Conservation (phyloP, 2,113 vertebrate species). For the Pardalotus punctatus region DNA sequence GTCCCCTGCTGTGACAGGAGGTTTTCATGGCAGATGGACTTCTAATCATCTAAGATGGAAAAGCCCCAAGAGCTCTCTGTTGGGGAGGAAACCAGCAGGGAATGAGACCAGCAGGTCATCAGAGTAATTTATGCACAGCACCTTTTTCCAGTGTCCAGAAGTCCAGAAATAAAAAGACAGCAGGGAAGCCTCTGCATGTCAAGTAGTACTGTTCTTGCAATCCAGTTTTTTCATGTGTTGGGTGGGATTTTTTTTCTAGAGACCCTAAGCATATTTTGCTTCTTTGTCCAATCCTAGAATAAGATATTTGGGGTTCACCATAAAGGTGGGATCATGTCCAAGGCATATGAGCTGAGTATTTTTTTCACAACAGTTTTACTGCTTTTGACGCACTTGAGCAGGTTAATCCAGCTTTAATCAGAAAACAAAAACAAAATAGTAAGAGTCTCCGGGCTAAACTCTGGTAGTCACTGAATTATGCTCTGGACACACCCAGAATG, state of each 20-base stretch:
- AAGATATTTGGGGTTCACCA: background rate
- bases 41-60: background rate
- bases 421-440: background rate
- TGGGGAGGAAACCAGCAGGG: background rate
- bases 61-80: background rate
- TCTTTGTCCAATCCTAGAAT: background rate
- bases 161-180: background rate
- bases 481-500: background rate
- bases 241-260: background rate
- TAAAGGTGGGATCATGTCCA: background rate
- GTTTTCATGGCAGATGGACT: background rate
- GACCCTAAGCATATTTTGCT: background rate
- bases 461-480: background rate
- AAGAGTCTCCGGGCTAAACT: background rate
- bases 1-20: background rate
- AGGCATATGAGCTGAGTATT: background rate
- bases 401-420: background rate
- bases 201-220: background rate
- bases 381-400: background rate
- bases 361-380: background rate
- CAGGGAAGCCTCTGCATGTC: background rate
- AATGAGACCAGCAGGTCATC: background rate
- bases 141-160: background rate
- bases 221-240: background rate
- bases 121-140: background rate